Base-by-base conservation (phyloP, 2,888 invertebrate genomes). In the Hipparchia semele region DNA sequence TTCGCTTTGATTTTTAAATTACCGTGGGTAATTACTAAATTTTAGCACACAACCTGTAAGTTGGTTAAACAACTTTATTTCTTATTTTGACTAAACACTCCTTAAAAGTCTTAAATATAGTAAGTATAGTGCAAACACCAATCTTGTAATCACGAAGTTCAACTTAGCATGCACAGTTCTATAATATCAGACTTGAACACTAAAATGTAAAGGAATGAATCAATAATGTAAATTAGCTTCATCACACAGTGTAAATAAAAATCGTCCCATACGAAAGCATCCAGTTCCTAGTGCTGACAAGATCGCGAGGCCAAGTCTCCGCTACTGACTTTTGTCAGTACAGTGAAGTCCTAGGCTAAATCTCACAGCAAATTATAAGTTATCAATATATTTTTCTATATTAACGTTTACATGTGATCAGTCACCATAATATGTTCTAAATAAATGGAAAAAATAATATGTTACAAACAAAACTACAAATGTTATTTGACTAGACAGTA, bases 401-500 rank as follows among this genome's bases (percentile, higher is more conserved):
- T 73, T 74, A 64, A 75, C 67, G 64, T 73, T 69, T 68, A 71
- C 73, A 59, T 73, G 75, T 74, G 73, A 79, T 80, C 81, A 80
- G 80, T 81, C 80, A 77, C 80, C 79, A 73, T 81, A 71, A 64
- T 78, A 76, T 68, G 74, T 73, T 82, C 79, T 80, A 79, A 79
- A 79, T 79, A 79, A 76, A 80, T 78, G 75, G 73, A 80, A 77
- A 23, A 65, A 80, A 77, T 87, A 89, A 85, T 86, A 91, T 87
- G 83, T 86, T 90, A 91, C 89, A 91, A 91, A 89, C 83, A 87
- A 87, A 85, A 87, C 86, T 88, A 90, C 86, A 87, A 87, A 86
- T 86, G 87, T 90, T 88, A 89, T 84, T 91, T 93, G 92, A 93
- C 93, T 93, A 93, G 93, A 93, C 92, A 90, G 91, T 92, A 91